phyloP scores from a whole-genome alignment of 1,140 invertebrate genomes.

The Radopholus similis region DNA sequence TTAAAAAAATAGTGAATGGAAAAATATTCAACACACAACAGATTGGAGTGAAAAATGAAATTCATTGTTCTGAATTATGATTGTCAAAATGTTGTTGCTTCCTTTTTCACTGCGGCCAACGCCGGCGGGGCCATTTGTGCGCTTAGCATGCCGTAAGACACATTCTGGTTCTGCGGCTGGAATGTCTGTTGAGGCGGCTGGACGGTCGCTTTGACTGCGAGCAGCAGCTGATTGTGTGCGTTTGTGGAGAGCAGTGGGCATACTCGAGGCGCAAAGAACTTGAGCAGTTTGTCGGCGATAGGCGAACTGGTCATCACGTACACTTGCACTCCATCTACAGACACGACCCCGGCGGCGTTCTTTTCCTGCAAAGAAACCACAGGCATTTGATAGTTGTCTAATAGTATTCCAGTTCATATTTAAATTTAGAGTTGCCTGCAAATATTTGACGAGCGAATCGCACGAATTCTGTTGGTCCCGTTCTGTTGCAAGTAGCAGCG shows the following conservation, averaged over 20 bases:
- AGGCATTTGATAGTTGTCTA: not conserved
- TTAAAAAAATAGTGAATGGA: too few species aligned
- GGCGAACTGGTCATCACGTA: conserved; percentile 35
- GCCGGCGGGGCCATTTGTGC: not conserved
- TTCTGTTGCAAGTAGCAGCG: conserved; percentile 36
- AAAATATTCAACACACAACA: too few species aligned
- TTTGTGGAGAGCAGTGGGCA: conserved; percentile 12
- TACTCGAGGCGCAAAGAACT: conserved; percentile 44
- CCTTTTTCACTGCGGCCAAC: not conserved
- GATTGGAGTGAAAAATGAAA: too few species aligned
- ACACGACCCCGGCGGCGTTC: conserved; percentile 37
- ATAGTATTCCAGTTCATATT: not conserved
- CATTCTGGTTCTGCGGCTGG: not conserved
- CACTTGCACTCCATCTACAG: conserved; percentile 22
- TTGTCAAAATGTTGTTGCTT: too few species aligned
- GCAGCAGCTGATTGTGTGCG: not conserved
- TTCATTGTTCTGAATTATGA: too few species aligned
- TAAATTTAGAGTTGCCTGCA: conserved; percentile 23
- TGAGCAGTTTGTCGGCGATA: conserved; percentile 29
- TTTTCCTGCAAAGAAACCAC: conserved; percentile 32
- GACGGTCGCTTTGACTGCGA: not conserved
- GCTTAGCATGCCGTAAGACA: not conserved
- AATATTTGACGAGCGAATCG: conserved; percentile 39
- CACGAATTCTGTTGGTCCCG: conserved; percentile 12
- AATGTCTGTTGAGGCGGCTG: not conserved